phyloP scores from a whole-genome alignment of 2,888 invertebrate species.

The Acanthosepion pharaonis region DNA sequence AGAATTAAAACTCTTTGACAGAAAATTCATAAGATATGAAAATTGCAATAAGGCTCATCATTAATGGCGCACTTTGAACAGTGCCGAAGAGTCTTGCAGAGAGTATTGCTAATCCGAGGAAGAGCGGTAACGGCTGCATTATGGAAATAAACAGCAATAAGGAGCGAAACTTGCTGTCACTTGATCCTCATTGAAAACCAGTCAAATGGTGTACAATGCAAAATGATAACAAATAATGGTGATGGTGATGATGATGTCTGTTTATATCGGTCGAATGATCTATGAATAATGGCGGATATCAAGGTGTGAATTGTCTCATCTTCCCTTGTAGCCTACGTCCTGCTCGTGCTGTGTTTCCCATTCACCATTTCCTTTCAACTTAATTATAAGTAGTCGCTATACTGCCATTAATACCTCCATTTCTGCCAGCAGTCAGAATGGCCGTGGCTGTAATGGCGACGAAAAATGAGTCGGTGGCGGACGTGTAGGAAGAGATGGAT shows the following conservation, averaged over 20 bases:
- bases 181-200: background rate
- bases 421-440: background rate
- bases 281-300: background rate
- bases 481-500: background rate
- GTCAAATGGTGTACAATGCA: background rate
- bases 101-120: too few relatives aligned
- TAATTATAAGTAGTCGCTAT: background rate
- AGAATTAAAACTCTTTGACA: too few relatives aligned
- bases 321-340: background rate
- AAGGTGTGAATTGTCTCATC: background rate
- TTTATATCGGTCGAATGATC: conserved; percentile 33
- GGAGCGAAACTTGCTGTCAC: background rate
- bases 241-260: background rate
- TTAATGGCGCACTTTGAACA: too few relatives aligned
- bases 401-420: background rate
- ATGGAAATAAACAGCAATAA: too few relatives aligned
- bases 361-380: background rate
- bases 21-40: too few relatives aligned
- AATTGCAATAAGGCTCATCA: too few relatives aligned
- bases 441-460: too few relatives aligned
- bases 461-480: background rate
- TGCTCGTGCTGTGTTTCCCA: background rate
- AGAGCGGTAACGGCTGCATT: too few relatives aligned
- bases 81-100: too few relatives aligned
- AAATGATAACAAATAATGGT: background rate